Conservation (phyloP, 2,113 vertebrate species). For the Dasyprocta punctata region DNA sequence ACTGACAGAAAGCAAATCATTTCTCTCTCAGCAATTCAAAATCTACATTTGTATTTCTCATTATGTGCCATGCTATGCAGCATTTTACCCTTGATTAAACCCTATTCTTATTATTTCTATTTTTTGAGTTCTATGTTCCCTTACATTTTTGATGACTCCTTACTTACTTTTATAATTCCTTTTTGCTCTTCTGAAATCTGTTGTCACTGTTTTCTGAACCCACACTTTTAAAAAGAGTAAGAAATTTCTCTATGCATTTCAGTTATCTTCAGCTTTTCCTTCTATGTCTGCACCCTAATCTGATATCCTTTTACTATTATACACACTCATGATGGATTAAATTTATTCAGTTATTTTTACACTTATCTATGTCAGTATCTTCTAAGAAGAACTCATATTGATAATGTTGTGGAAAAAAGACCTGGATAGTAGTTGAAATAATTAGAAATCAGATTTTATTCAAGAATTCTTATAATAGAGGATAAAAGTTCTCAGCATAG, state of each 20-base stretch:
- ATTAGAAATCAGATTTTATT: neutral
- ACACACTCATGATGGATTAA: neutral
- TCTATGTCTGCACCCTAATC: neutral
- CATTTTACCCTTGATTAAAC: neutral
- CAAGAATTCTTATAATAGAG: neutral
- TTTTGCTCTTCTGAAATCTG: neutral
- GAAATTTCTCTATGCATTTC: neutral
- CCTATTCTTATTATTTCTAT: neutral
- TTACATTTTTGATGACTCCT: neutral
- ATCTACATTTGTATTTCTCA: neutral
- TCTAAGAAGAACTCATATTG: neutral
- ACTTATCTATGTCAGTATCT: neutral
- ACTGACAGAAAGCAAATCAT: neutral
- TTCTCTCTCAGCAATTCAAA: neutral
- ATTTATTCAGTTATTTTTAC: neutral
- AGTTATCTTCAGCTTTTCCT: neutral
- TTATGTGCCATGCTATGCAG: neutral
- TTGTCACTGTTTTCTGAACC: neutral
- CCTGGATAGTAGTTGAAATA: neutral
- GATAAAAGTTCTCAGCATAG: neutral
- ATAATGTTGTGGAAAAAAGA: neutral
- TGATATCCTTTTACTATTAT: neutral
- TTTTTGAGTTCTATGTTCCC: neutral
- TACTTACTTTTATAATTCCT: neutral
- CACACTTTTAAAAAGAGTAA: neutral